Base-by-base conservation (phyloP, 2,113 vertebrate genomes). In the Fulica atra region DNA sequence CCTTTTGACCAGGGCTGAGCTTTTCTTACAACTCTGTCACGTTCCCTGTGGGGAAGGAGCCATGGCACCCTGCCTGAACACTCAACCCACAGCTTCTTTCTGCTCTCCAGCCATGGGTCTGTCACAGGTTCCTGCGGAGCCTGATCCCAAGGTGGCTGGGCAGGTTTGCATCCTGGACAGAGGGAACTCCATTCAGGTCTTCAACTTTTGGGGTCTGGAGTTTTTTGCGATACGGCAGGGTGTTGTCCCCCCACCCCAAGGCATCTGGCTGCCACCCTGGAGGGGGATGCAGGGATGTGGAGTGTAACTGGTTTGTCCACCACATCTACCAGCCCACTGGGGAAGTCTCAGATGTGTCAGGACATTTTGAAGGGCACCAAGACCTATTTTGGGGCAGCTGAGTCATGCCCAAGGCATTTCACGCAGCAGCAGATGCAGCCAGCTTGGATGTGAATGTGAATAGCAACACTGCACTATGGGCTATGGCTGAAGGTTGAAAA, bases 211-310 rank as follows among this genome's bases (percentile, higher is more conserved):
- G 38, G 51, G 25, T 50, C 35, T 60, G 46, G 38, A 3, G 6
- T 16, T 28, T 13, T 73, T 74, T 64, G 21, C 1, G 1, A 8
- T 64, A n/a, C n/a, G 2, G 0, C 15, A 42, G 51, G 25, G 13
- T 35, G 24, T 26, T n/a, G n/a, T n/a, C n/a, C n/a, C n/a, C n/a
- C n/a, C n/a, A n/a, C 36, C 26, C 20, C 0, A 0, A 15, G 31
- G 31, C 19, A 16, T 24, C 25, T n/a, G 38, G 4, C 20, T 13
- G 10, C 60, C 0, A 2, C 17, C 76, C 46, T 40, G 51, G 54
- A 31, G 31, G 36, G 42, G 16, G 28, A 68, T 1, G 6, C 42
- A 33, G 48, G 51, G 42, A 70, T 0, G 0, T 13, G 23, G 46
- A 5, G 14, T 36, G 48, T 2, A 2, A 23, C 33, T 78, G 23